These are phyloP conservation scores for Argynnis bischoffii DNA, from an alignment of 2,888 invertebrate genomes.

Conservation along the genomic window DNA sequence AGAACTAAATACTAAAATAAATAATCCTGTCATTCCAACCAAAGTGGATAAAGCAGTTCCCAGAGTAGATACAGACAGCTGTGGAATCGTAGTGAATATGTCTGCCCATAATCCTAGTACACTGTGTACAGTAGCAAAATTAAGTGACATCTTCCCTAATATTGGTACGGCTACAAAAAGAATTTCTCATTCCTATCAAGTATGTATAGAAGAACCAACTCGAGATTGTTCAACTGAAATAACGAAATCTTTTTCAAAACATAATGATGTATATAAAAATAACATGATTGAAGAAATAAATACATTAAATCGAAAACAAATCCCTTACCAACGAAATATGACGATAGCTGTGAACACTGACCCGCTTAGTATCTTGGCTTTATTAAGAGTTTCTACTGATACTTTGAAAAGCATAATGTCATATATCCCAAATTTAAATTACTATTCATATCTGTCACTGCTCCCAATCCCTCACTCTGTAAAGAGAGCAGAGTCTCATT, in stretches of 20 bases:
- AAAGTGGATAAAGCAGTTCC: constrained; percentile 40
- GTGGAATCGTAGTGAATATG: neutral
- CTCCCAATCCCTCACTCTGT: constrained; percentile 43
- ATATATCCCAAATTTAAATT: constrained; percentile 57
- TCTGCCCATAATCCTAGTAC: neutral
- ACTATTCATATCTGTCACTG: constrained; percentile 51
- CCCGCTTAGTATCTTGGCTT: constrained; percentile 58
- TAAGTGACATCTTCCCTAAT: no score
- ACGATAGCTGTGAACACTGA: constrained; percentile 72
- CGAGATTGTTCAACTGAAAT: constrained; percentile 61
- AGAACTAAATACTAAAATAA: constrained; percentile 41
- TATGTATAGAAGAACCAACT: constrained; percentile 58
- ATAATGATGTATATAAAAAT: constrained; percentile 1
- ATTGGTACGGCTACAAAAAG: neutral
- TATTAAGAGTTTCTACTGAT: constrained; percentile 61
- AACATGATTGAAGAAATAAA: constrained; percentile 42
- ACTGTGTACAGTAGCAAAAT: neutral
- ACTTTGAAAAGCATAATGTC: constrained; percentile 59
- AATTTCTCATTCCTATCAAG: constrained; percentile 36
- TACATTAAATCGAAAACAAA: constrained; percentile 12
- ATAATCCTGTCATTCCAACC: constrained; percentile 38
- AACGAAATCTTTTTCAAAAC: constrained; percentile 47
- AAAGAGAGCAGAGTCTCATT: constrained; percentile 43
- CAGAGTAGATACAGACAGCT: neutral
- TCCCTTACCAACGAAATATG: constrained; percentile 39